Base-by-base conservation (phyloP, 2,888 invertebrate genomes). In the Drosophila robusta region DNA sequence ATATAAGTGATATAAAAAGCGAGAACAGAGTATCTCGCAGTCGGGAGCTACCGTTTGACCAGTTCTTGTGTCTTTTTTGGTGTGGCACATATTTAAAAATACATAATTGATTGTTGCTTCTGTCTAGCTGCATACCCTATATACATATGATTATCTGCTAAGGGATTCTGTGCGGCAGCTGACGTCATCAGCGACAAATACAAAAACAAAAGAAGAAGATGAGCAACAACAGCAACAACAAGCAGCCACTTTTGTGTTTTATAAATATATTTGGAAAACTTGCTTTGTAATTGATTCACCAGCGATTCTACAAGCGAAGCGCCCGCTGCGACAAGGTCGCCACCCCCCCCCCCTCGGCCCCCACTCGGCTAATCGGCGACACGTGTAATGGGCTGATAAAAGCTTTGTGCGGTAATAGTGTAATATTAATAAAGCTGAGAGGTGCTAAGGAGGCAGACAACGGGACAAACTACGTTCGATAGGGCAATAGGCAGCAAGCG, bases 321-420 rank as follows among this genome's bases (percentile, higher is more conserved):
- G 38, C 14, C 16, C 52, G 39, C 26, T 26, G 61, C 41, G 56
- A 70, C 73, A 77, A 77, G 78, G 74, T 74, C 69, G 56, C 22
- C 24, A 11, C 38, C 34, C 16, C 24, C 38, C 26, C 32, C 9
- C 14, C 11, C 16, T 11, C 22, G 11, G 9, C 32, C n/a, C 36
- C 3, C 4, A 51, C 63, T 62, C 67, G 74, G 74, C 62, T 80
- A 82, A 84, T 86, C 87, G 75, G 54, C 67, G 73, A 83, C 84
- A 84, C 84, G 84, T 86, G 87, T 81, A 80, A 70, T 45, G 47
- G 56, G 45, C 74, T 79, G 74, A 73, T 70, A 80, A 71, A 70
- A 24, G 41, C 52, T 16, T 39, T 26, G 34, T 60, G 46, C 22
- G 34, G 36, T 42, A 54, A 57, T 61, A 44, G 14, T 46, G 39